These are phyloP conservation scores for Drosophila gaucha DNA, from an alignment of 2,888 invertebrate species.

Conservation along the genomic window DNA sequence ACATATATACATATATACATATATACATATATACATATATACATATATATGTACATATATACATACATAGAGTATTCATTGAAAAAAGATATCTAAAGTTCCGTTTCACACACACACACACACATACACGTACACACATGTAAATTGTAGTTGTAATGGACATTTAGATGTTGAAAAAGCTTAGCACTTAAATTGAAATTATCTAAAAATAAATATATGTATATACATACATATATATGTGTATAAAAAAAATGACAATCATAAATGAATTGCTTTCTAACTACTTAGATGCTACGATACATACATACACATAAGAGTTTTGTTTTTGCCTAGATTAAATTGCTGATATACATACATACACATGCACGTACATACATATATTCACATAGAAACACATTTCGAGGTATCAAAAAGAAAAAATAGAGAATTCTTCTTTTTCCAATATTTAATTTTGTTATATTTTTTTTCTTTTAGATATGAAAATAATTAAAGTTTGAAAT, in stretches of 20 bases:
- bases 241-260: conserved; percentile 52
- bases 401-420: conserved; percentile 55
- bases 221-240: conserved; percentile 39
- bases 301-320: conserved; percentile 12
- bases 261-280: conserved; percentile 57
- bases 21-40: too few species aligned
- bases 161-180: conserved; percentile 66
- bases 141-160: conserved; percentile 50
- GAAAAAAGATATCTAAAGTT: conserved; percentile 31
- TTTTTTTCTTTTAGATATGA: conserved; percentile 17
- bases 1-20: too few species aligned
- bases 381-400: conserved; percentile 49
- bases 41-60: too few species aligned
- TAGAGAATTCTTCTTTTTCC: conserved; percentile 1
- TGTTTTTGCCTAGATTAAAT: neutral
- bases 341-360: conserved; percentile 9
- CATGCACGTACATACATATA: conserved; percentile 17
- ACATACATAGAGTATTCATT: neutral
- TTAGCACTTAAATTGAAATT: conserved; percentile 62
- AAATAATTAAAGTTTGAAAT: neutral
- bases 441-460: conserved; percentile 3
- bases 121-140: conserved; percentile 7
- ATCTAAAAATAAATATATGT: conserved; percentile 59
- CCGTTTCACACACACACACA: neutral
- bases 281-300: conserved; percentile 52